Conservation (phyloP, 2,113 vertebrate species). For the Chrysemys picta region DNA sequence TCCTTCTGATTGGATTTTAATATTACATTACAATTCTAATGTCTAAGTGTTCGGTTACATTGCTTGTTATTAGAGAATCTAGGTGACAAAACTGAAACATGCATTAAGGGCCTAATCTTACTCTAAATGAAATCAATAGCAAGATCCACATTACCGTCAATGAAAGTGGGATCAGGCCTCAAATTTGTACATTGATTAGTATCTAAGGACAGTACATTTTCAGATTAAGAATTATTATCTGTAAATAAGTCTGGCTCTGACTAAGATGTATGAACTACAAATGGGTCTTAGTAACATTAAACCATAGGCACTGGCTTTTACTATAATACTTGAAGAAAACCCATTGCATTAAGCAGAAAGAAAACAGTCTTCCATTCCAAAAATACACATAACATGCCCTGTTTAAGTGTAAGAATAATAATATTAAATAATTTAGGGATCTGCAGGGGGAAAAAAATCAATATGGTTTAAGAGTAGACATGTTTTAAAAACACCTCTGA, state of each 20-base stretch:
- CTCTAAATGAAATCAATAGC: accelerated
- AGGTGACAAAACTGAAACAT: neutral
- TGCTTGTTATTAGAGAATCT: neutral
- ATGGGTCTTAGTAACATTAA: neutral
- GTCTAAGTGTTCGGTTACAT: too few species aligned
- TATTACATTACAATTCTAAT: accelerated
- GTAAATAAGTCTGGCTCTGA: neutral
- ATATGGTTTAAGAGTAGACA: neutral
- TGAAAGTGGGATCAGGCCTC: neutral
- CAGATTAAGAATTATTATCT: neutral
- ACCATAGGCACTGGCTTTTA: neutral
- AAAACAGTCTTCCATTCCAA: neutral
- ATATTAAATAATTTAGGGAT: neutral
- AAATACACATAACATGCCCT: neutral
- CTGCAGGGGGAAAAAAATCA: neutral
- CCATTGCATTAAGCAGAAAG: neutral
- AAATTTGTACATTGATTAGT: neutral
- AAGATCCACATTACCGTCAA: accelerated
- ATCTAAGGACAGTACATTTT: neutral
- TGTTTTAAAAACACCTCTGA: neutral
- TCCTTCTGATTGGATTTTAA: neutral
- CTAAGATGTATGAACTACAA: neutral
- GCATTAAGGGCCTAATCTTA: neutral
- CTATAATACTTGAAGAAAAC: neutral
- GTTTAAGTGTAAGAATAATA: neutral